A percentile compares a stretch with the other conserved stretches of the same genome.
Conservation (phyloP, 2,888 invertebrate genomes). For the Allacma fusca region DNA sequence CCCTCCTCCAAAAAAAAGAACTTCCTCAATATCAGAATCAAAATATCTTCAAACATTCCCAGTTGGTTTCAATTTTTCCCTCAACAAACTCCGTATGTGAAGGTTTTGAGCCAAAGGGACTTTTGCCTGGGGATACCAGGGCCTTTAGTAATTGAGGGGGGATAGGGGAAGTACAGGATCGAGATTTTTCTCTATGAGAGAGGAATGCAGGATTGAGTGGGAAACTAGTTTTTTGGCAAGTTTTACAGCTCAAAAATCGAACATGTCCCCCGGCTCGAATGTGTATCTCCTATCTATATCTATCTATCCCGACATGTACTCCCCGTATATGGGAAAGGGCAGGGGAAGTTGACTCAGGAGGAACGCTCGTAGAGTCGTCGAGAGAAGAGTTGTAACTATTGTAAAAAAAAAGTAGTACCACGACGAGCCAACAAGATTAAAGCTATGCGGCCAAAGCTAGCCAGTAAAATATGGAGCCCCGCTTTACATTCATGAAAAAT, state of each 20-base stretch:
- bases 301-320: too few relatives aligned
- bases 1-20: too few relatives aligned
- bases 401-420: neutral
- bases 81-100: too few relatives aligned
- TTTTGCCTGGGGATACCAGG: neutral
- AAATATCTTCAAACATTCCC: too few relatives aligned
- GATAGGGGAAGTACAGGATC: neutral
- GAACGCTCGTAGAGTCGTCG: neutral
- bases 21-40: too few relatives aligned
- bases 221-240: conserved; percentile 32
- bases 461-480: conserved; percentile 31
- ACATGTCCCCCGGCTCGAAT: conserved; percentile 35
- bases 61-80: too few relatives aligned
- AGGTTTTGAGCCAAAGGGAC: too few relatives aligned
- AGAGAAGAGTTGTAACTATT: neutral
- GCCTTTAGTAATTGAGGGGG: too few relatives aligned
- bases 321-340: too few relatives aligned
- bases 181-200: conserved; percentile 1
- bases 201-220: neutral
- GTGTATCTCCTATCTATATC: neutral
- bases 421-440: conserved; percentile 22
- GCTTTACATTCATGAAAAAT: conserved; percentile 33
- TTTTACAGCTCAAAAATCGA: conserved; percentile 41
- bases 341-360: too few relatives aligned
- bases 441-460: conserved; percentile 29